Base-by-base conservation (phyloP, 2,888 invertebrate genomes). In the Platypus cylindrus region DNA sequence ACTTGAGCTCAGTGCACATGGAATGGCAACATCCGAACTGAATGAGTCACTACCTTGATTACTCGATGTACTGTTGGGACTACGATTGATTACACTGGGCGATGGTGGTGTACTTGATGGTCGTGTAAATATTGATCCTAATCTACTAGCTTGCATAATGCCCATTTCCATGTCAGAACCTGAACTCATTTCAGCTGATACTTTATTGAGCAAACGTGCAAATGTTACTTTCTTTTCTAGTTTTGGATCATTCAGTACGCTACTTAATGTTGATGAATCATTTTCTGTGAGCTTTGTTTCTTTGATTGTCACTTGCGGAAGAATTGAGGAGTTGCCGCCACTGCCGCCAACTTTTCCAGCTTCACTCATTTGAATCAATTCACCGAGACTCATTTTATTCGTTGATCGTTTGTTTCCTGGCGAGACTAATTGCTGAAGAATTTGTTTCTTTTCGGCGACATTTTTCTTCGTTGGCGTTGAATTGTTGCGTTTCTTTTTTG, bases 221-320 rank as follows among this genome's bases (percentile, higher is more conserved):
- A 82, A 82, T 1, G 80, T 81, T 5, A 82, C 80, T 59, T 81
- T 81, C 62, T 81, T 81, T 53, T 81, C 81, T 34, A 79, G 59
- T 51, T 79, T 80, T 8, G 76, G 73, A 58, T 78, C 78, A 29
- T 67, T 69, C 43, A 73, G 62, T 34, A 71, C 71, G 1, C 70
- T 63, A n/a, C n/a, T n/a, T n/a, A n/a, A n/a, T 5, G 71, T 68
- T 1, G 73, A 70, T 0, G 71, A 66, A 34, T 48, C 45, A 34
- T 23, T 30, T 5, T 48, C 46, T 17, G 38, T 41, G 46, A 77
- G 73, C 13, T 72, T 73, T 0, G 75, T 76, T 50, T 78, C 77
- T 13, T 34, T 39, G 14, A 43, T 32, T n/a, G 34, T 34, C n/a
- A 35, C 37, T n/a, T 33, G 36, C 7, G 37, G 37, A 12, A n/a